Evolutionary conservation across 2,113 vertebrate genomes (phyloP).

Genomic region (Pardalotus punctatus): DNA sequence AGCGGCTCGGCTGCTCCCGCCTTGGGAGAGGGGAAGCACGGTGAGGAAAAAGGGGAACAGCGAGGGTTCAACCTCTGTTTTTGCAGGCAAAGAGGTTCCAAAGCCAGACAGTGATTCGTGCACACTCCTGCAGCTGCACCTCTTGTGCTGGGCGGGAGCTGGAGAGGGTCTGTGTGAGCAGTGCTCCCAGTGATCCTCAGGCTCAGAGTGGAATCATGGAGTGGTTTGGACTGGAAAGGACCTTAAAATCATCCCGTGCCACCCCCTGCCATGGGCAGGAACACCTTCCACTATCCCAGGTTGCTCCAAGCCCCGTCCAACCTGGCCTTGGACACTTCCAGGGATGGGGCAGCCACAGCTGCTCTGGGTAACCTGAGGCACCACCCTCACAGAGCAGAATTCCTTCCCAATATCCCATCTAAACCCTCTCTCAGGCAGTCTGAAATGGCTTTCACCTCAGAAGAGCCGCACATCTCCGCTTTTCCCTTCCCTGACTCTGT

Average conservation of each 20-base stretch:
- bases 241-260: accelerated
- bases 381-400: neutral
- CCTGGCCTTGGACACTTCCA: neutral
- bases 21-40: neutral
- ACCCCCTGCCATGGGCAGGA: neutral
- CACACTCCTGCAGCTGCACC: neutral
- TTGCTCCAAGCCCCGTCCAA: accelerated
- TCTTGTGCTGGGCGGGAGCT: accelerated
- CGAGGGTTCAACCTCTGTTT: accelerated
- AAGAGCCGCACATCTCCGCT: accelerated
- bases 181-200: neutral
- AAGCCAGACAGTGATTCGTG: neutral
- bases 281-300: neutral
- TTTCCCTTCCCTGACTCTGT: neutral
- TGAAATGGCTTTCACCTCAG: neutral
- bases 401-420: neutral
- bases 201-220: neutral
- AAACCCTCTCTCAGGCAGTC: neutral
- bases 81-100: neutral
- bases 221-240: neutral
- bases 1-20: neutral
- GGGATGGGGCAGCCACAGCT: neutral
- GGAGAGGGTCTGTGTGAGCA: neutral
- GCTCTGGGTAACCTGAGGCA: no score
- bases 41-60: neutral